phyloP scores from a whole-genome alignment of 2,113 vertebrate genomes.

The Tachycineta bicolor region DNA sequence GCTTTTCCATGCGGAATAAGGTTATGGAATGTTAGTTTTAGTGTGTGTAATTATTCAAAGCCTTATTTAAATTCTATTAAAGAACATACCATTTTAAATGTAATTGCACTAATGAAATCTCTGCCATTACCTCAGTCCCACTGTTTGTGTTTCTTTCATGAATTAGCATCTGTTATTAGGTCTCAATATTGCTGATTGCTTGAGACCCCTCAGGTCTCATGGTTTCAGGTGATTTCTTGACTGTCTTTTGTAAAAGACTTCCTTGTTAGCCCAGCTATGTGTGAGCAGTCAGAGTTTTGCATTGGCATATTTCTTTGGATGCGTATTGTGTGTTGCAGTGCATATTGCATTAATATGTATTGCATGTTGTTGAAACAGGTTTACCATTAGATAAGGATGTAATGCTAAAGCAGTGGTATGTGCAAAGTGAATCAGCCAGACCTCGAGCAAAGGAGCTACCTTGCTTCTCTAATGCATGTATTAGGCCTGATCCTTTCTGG shows the following conservation, averaged over 20 bases:
- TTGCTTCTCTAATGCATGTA: slow-evolving; percentile 74
- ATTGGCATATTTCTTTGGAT: slow-evolving; percentile 61
- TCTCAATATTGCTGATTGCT: neutral
- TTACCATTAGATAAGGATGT: slow-evolving; percentile 58
- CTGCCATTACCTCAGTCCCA: slow-evolving; percentile 68
- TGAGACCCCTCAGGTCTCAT: neutral
- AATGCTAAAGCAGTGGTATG: slow-evolving; percentile 69
- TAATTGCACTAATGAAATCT: slow-evolving; percentile 81
- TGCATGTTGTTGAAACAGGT: slow-evolving; percentile 64
- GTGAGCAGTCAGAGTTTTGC: slow-evolving; percentile 44
- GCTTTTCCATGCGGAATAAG: slow-evolving; percentile 69
- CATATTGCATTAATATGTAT: slow-evolving; percentile 73
- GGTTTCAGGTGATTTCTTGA: slow-evolving; percentile 44
- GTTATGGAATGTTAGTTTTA: slow-evolving; percentile 77
- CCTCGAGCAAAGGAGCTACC: slow-evolving; percentile 47
- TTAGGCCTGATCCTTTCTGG: slow-evolving; percentile 29
- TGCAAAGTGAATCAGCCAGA: slow-evolving; percentile 56
- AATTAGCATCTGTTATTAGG: slow-evolving; percentile 31
- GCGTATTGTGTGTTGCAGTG: slow-evolving; percentile 51
- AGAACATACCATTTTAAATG: slow-evolving; percentile 77
- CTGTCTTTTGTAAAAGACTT: slow-evolving; percentile 46
- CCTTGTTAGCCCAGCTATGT: slow-evolving; percentile 43
- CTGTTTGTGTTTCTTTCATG: slow-evolving; percentile 53
- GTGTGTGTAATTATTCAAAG: slow-evolving; percentile 79
- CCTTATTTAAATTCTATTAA: slow-evolving; percentile 82